Conservation (phyloP, 2,797 vertebrate genomes). For the Mus caroli region DNA sequence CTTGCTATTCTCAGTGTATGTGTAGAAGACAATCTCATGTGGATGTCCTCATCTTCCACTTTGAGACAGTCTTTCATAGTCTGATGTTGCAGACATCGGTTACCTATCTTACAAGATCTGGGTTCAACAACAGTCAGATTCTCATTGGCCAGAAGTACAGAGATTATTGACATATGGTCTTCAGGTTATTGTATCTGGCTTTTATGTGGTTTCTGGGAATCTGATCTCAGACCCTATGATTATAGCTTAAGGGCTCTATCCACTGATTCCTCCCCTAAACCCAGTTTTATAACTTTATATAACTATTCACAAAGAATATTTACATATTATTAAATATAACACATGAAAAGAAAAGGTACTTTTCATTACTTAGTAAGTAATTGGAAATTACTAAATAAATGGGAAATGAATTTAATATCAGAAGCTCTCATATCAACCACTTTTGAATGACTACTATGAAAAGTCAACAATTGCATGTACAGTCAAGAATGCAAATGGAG, state of each 20-base stretch:
- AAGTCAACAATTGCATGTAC: not conserved
- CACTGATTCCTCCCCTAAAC: not conserved
- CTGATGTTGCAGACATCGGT: too few species aligned
- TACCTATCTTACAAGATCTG: not conserved
- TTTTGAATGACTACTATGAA: not conserved
- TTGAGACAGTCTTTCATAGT: not conserved
- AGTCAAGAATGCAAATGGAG: not conserved
- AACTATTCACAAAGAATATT: not conserved
- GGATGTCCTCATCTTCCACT: too few species aligned
- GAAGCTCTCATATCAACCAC: not conserved
- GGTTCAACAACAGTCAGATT: not conserved
- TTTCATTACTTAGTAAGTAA: too few species aligned
- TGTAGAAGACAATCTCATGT: not conserved
- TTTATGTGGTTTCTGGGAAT: not conserved
- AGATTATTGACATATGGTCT: too few species aligned
- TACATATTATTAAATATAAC: not conserved
- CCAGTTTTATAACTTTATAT: too few species aligned
- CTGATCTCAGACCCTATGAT: not conserved
- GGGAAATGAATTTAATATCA: not conserved
- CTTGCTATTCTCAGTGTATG: not conserved
- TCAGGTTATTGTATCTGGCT: too few species aligned
- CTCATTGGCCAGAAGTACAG: not conserved
- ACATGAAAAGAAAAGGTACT: not conserved
- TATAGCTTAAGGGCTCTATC: not conserved
- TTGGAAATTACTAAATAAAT: not conserved